Evolutionary conservation across 2,113 vertebrate genomes (phyloP).

Genomic region (Macroglossus sobrinus): DNA sequence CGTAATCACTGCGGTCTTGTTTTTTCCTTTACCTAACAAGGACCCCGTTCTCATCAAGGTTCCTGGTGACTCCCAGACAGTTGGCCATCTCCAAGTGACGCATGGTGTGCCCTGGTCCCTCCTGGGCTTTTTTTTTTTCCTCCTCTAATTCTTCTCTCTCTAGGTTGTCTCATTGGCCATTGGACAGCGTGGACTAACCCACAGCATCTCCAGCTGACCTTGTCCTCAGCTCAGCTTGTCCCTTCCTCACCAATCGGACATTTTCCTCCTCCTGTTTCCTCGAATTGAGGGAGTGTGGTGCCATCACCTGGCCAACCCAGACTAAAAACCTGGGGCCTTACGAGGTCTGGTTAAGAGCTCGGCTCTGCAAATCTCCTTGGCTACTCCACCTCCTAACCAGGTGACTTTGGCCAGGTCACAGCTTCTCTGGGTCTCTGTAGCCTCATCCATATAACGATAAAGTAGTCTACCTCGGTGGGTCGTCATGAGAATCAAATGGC

Average conservation of each 20-base stretch:
- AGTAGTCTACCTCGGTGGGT: background rate
- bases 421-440: background rate
- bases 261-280: background rate
- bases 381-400: background rate
- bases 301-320: background rate
- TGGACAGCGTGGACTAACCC: background rate
- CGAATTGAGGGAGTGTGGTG: background rate
- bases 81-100: background rate
- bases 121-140: background rate
- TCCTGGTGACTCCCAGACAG: background rate
- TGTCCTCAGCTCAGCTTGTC: background rate
- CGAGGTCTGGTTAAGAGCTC: background rate
- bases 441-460: background rate
- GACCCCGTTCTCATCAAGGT: background rate
- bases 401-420: background rate
- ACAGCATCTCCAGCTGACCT: background rate
- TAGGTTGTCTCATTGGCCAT: background rate
- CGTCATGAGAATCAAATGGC: background rate
- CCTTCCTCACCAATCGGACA: background rate
- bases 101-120: background rate
- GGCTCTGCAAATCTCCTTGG: background rate
- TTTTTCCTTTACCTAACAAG: background rate
- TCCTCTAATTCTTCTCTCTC: background rate
- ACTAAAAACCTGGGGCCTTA: background rate
- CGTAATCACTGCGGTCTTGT: background rate